These are phyloP conservation scores for Sprattus sprattus DNA, from an alignment of 2,113 vertebrate species.

Conservation along the genomic window DNA sequence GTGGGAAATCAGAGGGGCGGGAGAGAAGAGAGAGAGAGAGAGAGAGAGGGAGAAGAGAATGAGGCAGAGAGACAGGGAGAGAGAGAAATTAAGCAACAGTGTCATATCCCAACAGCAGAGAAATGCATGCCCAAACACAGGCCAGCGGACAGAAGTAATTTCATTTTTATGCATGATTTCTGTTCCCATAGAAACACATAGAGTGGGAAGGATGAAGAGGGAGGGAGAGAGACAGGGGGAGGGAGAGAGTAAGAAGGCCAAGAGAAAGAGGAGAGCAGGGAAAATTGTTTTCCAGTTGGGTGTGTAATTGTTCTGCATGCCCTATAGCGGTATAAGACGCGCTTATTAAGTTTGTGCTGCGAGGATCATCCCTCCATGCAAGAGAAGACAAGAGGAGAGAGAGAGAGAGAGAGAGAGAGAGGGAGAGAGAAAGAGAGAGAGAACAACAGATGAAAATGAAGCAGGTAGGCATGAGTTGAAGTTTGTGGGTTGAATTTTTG, in stretches of 20 bases:
- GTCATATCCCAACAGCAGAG: neutral
- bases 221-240: neutral
- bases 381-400: neutral
- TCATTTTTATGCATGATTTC: slow-evolving; percentile 9
- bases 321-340: neutral
- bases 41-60: neutral
- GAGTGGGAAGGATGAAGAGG: neutral
- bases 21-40: neutral
- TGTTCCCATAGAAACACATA: neutral
- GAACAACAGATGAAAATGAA: neutral
- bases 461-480: neutral
- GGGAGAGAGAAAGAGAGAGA: neutral
- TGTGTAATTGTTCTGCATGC: slow-evolving; percentile 7
- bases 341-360: neutral
- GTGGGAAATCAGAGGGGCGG: neutral
- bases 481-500: neutral
- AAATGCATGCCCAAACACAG: neutral
- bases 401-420: neutral
- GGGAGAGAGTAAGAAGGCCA: neutral
- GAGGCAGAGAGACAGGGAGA: neutral
- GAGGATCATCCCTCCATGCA: neutral
- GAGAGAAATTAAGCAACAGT: neutral
- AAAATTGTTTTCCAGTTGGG: neutral
- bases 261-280: neutral
- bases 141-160: neutral